phyloP scores from a whole-genome alignment of 2,888 invertebrate species.

The Dicycla oo region DNA sequence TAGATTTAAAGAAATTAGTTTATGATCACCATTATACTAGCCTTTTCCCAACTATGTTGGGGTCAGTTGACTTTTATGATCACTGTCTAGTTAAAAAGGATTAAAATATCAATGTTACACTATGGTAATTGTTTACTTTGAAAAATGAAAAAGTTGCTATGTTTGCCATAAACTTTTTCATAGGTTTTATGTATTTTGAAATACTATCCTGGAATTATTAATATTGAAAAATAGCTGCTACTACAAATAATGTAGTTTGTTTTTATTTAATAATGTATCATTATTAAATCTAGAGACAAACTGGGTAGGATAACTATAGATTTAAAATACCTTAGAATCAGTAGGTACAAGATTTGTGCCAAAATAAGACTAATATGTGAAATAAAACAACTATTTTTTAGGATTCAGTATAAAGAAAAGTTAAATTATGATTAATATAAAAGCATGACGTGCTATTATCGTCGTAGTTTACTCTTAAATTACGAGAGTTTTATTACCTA shows the following conservation, averaged over 20 bases:
- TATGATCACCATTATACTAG: no score
- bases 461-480: slow-evolving; percentile 15
- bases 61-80: background rate
- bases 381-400: background rate
- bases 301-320: background rate
- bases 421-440: background rate
- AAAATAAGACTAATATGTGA: slow-evolving; percentile 18
- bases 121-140: background rate
- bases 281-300: slow-evolving; percentile 51
- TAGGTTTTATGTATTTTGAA: background rate
- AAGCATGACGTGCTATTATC: background rate
- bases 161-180: background rate
- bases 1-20: background rate
- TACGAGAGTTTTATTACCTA: background rate
- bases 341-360: slow-evolving; percentile 40
- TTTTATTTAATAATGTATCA: slow-evolving; percentile 49
- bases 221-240: background rate
- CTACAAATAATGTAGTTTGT: background rate
- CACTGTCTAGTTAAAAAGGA: no score
- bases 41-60: no score
- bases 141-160: background rate
- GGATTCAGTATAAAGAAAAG: background rate
- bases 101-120: no score
- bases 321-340: background rate
- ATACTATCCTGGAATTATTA: slow-evolving; percentile 16